Base-by-base conservation (phyloP, 2,113 vertebrate genomes). In the Callionymus lyra region DNA sequence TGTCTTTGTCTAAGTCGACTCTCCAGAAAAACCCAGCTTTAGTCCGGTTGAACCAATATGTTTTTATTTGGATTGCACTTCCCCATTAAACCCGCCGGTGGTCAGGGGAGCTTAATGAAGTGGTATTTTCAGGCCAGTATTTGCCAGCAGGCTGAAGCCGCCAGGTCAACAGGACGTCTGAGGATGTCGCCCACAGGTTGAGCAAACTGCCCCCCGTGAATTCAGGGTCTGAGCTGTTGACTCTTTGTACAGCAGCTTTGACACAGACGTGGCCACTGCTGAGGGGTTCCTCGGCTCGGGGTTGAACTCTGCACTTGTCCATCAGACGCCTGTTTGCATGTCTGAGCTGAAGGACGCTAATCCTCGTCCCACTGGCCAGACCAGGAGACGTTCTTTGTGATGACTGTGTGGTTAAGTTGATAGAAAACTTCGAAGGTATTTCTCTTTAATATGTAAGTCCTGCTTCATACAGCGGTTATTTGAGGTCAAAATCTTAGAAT, bases 151-250 rank as follows among this genome's bases (percentile, higher is more conserved):
- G n/a, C 43, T 58, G 37, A 43, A 53, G 51, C 38, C 33, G 56
- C 38, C 18, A 2, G 46, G 70, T 72, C 63, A 76, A 64, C 36
- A 47, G 44, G 31, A 60, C 14, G 54, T 60, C 3, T 56, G 34
- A 46, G 46, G 50, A 19, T 54, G 37, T 1, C 42, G 42, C 45
- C 63, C 18, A 38, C 50, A 78, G 52, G 56, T 57, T 77, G 60
- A 58, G 56, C 50, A 72, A 65, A 68, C 64, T 56, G 52, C 54
- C 50, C 58, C 65, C 39, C 66, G 59, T 57, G 59, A 65, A 37
- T 60, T 32, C 55, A 41, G 2, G 35, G 44, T 56, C 44, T 44
- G 62, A 63, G 59, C 39, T 53, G 65, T 70, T 72, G 68, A 74
- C 68, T 61, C 50, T 58, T 59, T 65, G 50, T 55, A 52, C 54